Base-by-base conservation (phyloP, 2,797 vertebrate species). In the Cynodonichthys magdalenae region DNA sequence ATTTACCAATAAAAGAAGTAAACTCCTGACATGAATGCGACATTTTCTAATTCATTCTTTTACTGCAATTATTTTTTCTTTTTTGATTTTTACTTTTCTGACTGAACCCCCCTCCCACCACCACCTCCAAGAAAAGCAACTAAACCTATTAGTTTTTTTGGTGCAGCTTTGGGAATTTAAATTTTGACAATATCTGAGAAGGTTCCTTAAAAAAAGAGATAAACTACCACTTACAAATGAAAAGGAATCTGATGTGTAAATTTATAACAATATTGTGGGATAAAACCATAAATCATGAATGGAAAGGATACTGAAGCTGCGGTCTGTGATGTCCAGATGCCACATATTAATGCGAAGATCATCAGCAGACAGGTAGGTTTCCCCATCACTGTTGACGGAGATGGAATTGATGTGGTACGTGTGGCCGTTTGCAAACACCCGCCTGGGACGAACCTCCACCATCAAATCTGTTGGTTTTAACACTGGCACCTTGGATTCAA, bases 381-480 rank as follows among this genome's bases (percentile, higher is more conserved):
- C 96, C 47, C 96, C 96, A 63, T 98, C 96, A 1, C 97, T 99
- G 89, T 98, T 98, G 83, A 98, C 96, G 50, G 97, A 99, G 89
- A 99, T 98, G 63, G 96, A 96, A 82, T 99, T 98, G 88, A 99
- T 95, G 77, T 99, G 97, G 78, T 98, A 99, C 8, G 96, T 99
- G 67, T 99, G 97, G 63, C 96, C 97, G 6, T 99, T 99, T 75
- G 97, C 88, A 82, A 99, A 99, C 86, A 99, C 95, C 75, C 97
- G 93, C 19, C 97, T 91, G 6, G 97, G 97, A 72, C 96, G 96
- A 47, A 97, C 97, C 86, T 99, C 97, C 6, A 99, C 97, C 97
- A 99, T 99, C 69, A 98, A 92, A 89, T 99, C 97, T 88, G 97
- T 96, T 63, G 96, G 96, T 89, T 93, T 96, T 81, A 99, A 93